Conservation (phyloP, 2,113 vertebrate species). For the Arothron firmamentum region DNA sequence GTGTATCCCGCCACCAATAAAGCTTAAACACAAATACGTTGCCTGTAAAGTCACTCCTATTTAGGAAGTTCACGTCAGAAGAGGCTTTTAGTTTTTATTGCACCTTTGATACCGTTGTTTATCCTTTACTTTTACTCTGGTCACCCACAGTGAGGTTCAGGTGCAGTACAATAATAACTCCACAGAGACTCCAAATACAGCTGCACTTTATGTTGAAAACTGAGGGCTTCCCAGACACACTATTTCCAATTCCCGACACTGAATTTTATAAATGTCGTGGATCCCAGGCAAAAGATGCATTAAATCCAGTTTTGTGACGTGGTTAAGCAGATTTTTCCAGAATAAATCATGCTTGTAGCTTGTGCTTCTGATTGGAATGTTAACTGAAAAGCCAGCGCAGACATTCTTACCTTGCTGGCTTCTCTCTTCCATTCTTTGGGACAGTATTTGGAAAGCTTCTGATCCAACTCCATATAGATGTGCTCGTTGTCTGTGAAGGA, state of each 20-base stretch:
- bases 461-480: conserved; percentile 95
- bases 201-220: too few species aligned
- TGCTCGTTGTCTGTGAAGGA: conserved; percentile 90
- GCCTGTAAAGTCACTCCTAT: not conserved
- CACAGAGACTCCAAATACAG: too few species aligned
- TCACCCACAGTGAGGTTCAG: too few species aligned
- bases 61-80: not conserved
- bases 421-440: conserved; percentile 99
- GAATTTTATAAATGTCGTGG: too few species aligned
- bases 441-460: conserved; percentile 98
- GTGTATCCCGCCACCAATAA: not conserved
- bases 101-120: too few species aligned
- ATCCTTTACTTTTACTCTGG: too few species aligned
- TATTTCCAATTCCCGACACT: too few species aligned
- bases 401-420: conserved; percentile 88
- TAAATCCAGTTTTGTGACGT: not conserved
- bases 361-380: not conserved
- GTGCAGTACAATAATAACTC: too few species aligned
- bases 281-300: too few species aligned
- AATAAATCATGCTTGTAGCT: not conserved
- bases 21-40: not conserved
- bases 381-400: not conserved
- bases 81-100: too few species aligned
- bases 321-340: not conserved
- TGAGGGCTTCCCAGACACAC: too few species aligned